A percentile compares a stretch with the other conserved stretches of the same genome.
These are phyloP conservation scores for Mormyrus hasselquistii DNA, from an alignment of 2,797 vertebrate genomes.

Conservation along the genomic window DNA sequence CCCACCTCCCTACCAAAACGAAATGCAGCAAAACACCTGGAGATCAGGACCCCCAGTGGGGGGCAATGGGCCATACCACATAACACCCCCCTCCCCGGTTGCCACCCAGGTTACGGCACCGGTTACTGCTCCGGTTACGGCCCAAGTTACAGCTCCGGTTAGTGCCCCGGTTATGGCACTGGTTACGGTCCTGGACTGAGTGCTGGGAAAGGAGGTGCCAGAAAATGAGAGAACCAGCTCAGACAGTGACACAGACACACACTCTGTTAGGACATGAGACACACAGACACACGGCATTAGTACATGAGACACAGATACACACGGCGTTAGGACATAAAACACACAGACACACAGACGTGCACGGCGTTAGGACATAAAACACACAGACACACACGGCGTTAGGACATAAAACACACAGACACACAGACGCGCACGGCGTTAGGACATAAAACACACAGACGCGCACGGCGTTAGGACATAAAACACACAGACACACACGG, in stretches of 20 bases:
- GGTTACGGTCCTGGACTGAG: not conserved
- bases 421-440: too few species aligned
- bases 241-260: not conserved
- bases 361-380: too few species aligned
- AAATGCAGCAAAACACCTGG: not conserved
- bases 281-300: too few species aligned
- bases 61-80: not conserved
- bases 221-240: not conserved
- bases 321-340: too few species aligned
- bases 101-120: not conserved
- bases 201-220: not conserved
- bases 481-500: too few species aligned
- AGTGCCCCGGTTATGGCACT: not conserved
- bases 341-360: not conserved
- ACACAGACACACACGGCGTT: too few species aligned
- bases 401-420: too few species aligned
- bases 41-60: not conserved
- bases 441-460: too few species aligned
- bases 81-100: not conserved
- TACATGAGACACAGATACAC: not conserved
- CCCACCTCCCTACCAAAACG: not conserved
- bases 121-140: not conserved
- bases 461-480: too few species aligned
- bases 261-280: not conserved
- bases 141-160: not conserved